These are phyloP conservation scores for Andrena chrysosceles DNA, from an alignment of 2,888 invertebrate species.

Conservation along the genomic window DNA sequence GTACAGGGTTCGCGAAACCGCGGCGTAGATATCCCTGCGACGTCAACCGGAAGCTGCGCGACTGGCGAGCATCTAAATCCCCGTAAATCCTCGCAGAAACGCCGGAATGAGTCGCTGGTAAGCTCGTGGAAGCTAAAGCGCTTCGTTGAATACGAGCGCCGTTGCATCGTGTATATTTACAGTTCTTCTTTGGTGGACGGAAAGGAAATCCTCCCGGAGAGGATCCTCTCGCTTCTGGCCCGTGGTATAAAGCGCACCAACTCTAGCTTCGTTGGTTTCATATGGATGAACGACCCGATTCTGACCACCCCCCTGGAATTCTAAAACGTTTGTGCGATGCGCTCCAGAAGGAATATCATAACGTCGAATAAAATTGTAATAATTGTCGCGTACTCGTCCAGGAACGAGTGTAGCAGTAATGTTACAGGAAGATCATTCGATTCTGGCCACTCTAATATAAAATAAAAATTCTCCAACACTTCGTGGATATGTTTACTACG, in stretches of 20 bases:
- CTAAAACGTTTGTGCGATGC: not conserved
- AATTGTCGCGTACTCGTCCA: too few species aligned
- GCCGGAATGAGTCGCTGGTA: conserved; percentile 11
- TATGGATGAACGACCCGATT: conserved; percentile 8
- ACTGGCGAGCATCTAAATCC: conserved; percentile 26
- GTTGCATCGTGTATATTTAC: conserved; percentile 11
- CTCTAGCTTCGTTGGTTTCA: not conserved
- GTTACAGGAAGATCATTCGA: too few species aligned
- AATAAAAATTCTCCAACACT: too few species aligned
- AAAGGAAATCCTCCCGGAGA: conserved; percentile 13
- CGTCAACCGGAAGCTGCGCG: conserved; percentile 1
- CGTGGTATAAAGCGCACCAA: conserved; percentile 11
- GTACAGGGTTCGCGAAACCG: not conserved
- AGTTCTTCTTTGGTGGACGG: conserved; percentile 13
- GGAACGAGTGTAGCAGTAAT: too few species aligned
- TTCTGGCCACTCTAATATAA: too few species aligned
- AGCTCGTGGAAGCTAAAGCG: not conserved
- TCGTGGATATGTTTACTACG: too few species aligned
- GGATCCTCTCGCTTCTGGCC: not conserved
- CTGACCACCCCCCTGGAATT: not conserved
- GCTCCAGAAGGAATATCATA: not conserved
- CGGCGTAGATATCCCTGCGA: conserved; percentile 14
- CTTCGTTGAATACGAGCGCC: conserved; percentile 10
- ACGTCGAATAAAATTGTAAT: not conserved
- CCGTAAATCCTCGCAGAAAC: conserved; percentile 23